Base-by-base conservation (phyloP, 1,140 invertebrate genomes). In the Zelostemma sp. region DNA sequence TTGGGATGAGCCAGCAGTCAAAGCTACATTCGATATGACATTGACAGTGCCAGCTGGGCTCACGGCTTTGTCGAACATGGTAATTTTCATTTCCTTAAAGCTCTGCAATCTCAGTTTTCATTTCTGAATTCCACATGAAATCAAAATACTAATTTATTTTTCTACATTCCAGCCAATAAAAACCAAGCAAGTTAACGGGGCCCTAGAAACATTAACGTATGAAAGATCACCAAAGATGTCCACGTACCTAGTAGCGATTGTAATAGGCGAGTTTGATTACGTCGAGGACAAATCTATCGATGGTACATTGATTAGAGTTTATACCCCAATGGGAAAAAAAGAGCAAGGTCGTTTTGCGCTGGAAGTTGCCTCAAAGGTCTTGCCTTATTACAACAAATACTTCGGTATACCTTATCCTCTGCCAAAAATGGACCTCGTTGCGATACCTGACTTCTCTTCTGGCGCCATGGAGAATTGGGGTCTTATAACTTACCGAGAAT, bases 391-490 rank as follows among this genome's bases (percentile, higher is more conserved):
- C 81, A 96, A 97, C 73, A 90, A 95, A 17, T 98, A 98, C 79
- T 98, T 98, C 84, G 90, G 95, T 57, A 95, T 99, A 68, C 92
- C 94, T 1, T 99, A 98, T 88, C 97, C 97, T 0, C 83, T 99
- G 35, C 96, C 96, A 6, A 99, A 99, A 84, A 93, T 97, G 77
- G 97, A 99, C 86, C 88, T 97, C 41, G 95, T 99, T 75, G 96
- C 96, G 18, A 95, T 99, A 77, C 91, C 96, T 12, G 96, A 98
- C 81, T 98, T 97, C 74, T 92, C 92, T 25, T 89, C 91, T 28
- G 95, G 95, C 63, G 96, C 96, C 35, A 98, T 99, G 96, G 97
- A 98, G 84, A 98, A 98, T 84, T 98, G 96, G 97, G 96, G 96
- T 14, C 77, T 95, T 8, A 89, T 95, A 1, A 93, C 91, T 0